Percentiles rank a stretch among this genome's conserved stretches.
Conservation (phyloP, 2,113 vertebrate species). For the Pedetes capensis region DNA sequence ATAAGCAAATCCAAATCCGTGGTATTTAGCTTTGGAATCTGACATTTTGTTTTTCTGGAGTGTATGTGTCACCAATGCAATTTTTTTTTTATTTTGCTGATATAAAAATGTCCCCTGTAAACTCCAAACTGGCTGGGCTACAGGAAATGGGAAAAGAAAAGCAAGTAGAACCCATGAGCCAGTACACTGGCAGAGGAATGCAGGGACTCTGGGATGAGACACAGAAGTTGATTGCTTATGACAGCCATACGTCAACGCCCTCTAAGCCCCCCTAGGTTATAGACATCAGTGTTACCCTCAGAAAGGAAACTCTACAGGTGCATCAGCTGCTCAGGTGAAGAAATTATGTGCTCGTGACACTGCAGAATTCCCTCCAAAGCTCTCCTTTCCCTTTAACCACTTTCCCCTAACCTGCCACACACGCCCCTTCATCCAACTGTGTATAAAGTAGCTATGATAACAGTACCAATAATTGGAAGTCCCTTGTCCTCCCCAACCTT, state of each 20-base stretch:
- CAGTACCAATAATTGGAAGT: background rate
- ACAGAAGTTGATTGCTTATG: background rate
- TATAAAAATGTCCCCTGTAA: background rate
- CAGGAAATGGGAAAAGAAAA: background rate
- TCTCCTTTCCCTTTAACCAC: background rate
- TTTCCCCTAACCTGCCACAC: too few relatives aligned
- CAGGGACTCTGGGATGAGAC: background rate
- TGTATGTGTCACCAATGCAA: background rate
- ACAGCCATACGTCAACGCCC: background rate
- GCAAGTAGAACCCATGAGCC: background rate
- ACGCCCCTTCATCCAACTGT: too few relatives aligned
- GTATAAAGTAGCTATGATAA: background rate
- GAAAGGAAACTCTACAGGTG: constrained; percentile 14
- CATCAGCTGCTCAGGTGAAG: background rate
- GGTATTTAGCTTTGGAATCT: background rate
- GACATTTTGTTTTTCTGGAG: background rate
- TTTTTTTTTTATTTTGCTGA: background rate
- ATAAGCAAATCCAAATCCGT: background rate
- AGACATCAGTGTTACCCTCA: background rate
- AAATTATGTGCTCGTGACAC: background rate
- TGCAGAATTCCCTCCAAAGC: background rate
- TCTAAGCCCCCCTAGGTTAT: background rate
- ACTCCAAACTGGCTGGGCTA: background rate
- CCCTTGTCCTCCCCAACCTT: too few relatives aligned
- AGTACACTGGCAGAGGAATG: background rate